Base-by-base conservation (phyloP, 2,797 vertebrate species). In the Sebastes hubbsi region DNA sequence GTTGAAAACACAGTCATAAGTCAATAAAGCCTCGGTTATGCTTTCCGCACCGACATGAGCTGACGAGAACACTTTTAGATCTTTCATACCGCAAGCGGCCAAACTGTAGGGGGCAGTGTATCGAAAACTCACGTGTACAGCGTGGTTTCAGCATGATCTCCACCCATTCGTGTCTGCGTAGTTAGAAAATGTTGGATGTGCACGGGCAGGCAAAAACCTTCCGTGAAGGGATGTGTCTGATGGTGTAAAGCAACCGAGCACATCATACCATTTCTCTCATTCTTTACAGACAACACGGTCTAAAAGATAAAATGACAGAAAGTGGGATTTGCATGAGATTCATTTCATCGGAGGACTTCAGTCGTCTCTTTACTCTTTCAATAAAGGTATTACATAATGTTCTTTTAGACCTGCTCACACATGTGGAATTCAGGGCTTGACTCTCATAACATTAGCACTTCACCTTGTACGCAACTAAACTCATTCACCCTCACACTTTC, bases 341-440 rank as follows among this genome's bases (percentile, higher is more conserved):
- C 3, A 27, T 46, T 1, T 16, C 0, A 9, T 38, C 8, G 0
- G 8, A 18, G 11, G 30, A 13, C 3, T 4, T 14, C 8, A 65
- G 36, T 46, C 65, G 5, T 65, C 14, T 42, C n/a, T 42, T 24
- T 27, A 34, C 32, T 36, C 10, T 9, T 24, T 54, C 27, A 54
- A 25, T 30, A 14, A 30, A 29, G 16, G 64, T 6, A 20, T 22
- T 13, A 52, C 24, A 9, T 24, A 34, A 55, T 36, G 52, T 56
- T 69, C 29, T 13, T 54, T 54, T n/a, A n/a, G 1, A 27, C 36
- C 34, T 58, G 18, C 34, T 59, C 7, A 27, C 42, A 72, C n/a
- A 36, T 69, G n/a, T 25, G 22, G 6, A 56, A 36, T 56, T 69
- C 30, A 63, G 12, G 12, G 32, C 12, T 63, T 22, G 12, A 63